Conservation (phyloP, 2,888 invertebrate genomes). For the Matsumyia berberina region DNA sequence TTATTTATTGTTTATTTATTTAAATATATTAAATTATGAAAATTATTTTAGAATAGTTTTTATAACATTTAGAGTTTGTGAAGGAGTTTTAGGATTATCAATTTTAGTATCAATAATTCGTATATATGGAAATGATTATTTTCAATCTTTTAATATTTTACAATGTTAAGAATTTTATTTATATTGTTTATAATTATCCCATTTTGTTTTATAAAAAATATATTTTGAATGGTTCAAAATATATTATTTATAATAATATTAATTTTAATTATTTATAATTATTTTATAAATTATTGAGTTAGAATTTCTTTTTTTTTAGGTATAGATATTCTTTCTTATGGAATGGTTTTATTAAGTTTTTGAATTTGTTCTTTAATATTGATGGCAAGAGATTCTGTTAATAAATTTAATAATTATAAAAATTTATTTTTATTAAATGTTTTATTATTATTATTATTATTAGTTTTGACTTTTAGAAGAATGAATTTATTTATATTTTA, state of each 20-base stretch:
- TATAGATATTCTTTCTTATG: constrained; percentile 86
- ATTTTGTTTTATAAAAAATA: constrained; percentile 85
- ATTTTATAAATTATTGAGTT: constrained; percentile 83
- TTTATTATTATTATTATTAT: constrained; percentile 85
- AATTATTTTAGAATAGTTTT: constrained; percentile 87
- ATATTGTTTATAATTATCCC: constrained; percentile 85
- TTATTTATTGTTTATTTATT: constrained; percentile 85
- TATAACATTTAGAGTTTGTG: constrained; percentile 88
- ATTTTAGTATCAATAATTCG: constrained; percentile 88
- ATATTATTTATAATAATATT: constrained; percentile 85
- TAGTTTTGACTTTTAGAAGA: constrained; percentile 86
- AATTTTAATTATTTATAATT: constrained; percentile 84
- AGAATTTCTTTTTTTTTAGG: constrained; percentile 81
- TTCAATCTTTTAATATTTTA: constrained; percentile 86
- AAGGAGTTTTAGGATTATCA: constrained; percentile 87
- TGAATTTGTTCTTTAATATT: constrained; percentile 87
- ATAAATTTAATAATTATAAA: constrained; percentile 84
- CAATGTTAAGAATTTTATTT: constrained; percentile 86
- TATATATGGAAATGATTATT: constrained; percentile 87
- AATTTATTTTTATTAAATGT: constrained; percentile 86
- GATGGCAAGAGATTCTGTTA: constrained; percentile 85
- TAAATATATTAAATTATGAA: constrained; percentile 85
- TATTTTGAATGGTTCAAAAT: constrained; percentile 86
- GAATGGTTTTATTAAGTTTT: constrained; percentile 86
- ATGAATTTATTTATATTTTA: constrained; percentile 88